Conservation (phyloP, 1,140 invertebrate genomes). For the Drosophila kepulauana region DNA sequence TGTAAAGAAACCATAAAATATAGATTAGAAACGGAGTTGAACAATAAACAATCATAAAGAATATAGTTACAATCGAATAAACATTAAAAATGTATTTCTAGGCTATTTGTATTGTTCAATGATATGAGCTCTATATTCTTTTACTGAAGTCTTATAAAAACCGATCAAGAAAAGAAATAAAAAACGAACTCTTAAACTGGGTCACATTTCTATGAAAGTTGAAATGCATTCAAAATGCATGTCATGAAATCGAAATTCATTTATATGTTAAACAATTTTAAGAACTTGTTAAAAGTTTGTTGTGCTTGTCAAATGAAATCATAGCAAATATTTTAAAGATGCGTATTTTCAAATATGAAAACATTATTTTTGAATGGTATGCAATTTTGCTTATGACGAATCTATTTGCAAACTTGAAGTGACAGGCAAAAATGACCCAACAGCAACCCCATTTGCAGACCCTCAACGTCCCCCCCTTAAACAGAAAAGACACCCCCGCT, state of each 20-base stretch:
- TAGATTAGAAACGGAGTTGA: slow-evolving; percentile 27
- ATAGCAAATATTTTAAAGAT: neutral
- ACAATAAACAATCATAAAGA: slow-evolving; percentile 8
- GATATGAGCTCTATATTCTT: neutral
- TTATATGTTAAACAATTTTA: neutral
- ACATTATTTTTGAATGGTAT: slow-evolving; percentile 5
- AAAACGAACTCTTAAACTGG: slow-evolving; percentile 16
- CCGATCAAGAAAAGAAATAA: slow-evolving; percentile 13
- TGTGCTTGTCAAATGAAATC: neutral
- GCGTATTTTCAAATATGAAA: neutral
- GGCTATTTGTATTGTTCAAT: slow-evolving; percentile 19
- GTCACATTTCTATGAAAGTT: slow-evolving; percentile 10
- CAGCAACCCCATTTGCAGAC: slow-evolving; percentile 26
- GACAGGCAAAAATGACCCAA: slow-evolving; percentile 32
- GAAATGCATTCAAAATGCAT: neutral
- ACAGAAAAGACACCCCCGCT: neutral
- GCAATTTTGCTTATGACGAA: slow-evolving; percentile 20
- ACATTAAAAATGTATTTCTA: slow-evolving; percentile 4
- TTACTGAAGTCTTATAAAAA: neutral
- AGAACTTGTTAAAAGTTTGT: neutral
- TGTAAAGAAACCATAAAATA: slow-evolving; percentile 42
- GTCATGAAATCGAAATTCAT: neutral
- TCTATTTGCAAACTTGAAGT: slow-evolving; percentile 30
- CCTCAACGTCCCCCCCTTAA: neutral
- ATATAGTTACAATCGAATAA: neutral